Evolutionary conservation across 2,888 invertebrate species (phyloP), one percentile per base, ranked within the genome.

Genomic region (Tipula vernalis): DNA sequence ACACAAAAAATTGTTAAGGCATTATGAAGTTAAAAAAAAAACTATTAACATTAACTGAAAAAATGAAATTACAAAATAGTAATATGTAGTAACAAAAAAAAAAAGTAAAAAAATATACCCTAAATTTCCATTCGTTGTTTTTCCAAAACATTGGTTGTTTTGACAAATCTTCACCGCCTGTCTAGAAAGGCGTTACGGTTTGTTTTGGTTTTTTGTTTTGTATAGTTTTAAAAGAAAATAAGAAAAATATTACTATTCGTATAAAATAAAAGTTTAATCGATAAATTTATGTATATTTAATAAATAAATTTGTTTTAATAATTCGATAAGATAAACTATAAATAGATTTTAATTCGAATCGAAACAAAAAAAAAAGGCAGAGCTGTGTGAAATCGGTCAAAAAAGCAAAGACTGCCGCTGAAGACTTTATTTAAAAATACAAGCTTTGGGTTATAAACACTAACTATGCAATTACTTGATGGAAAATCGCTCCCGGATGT

Each of bases 41-140:
- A 28, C 28, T 3, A 71, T 28, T 18, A 28, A 71, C 71, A 28
- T 10, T 71, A 71, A 28, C 28, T 71, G 71, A 71, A 71, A 51
- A 28, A 71, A 71, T 71, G 71, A 87, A 86, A 87, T 47, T n/a
- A 51, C n/a, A 51, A 51, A 51, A 51, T 44, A 57, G 87, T 87
- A 86, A 84, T 86, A 87, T 86, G 84, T 86, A 87, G 87, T 88
- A 88, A 88, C n/a, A 51, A 88, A 88, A 83, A 87, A 87, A 87
- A 84, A 87, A 87, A 86, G 88, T 71, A 87, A 87, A 88, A 88
- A 89, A 90, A 90, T 90, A 91, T 93, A 93, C 93, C 93, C 93
- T 92, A 92, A 93, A 93, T 92, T 93, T 93, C 93, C 93, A 93
- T 91, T 93, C 93, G 92, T 91, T 91, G 91, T 91, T 91, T 91